Conservation (phyloP, 30 jellyfish, hydroid and myxozoan genomes). For the Pelagia noctiluca region DNA sequence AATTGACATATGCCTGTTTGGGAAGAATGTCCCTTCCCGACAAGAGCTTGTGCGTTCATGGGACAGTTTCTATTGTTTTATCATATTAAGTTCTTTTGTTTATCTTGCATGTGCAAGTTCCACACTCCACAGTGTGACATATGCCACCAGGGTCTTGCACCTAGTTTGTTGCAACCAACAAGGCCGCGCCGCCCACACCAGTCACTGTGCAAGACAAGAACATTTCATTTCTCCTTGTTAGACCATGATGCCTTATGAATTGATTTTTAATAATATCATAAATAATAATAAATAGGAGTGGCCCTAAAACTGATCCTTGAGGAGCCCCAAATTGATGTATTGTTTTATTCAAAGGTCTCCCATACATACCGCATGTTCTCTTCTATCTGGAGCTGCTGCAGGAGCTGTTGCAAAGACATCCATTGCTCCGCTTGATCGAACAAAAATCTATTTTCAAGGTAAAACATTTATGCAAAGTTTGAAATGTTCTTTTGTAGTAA, state of each 20-base stretch:
- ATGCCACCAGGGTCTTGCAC: too few relatives aligned
- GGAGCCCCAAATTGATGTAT: background rate
- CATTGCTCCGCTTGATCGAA: conserved; percentile 94
- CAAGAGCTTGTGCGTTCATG: too few relatives aligned
- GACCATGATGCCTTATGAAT: background rate
- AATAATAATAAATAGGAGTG: conserved; percentile 38
- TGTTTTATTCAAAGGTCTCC: conserved; percentile 27
- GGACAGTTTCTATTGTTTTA: too few relatives aligned
- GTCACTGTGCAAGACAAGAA: too few relatives aligned
- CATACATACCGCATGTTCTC: conserved; percentile 61
- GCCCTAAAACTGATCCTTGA: conserved; percentile 21
- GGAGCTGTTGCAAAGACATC: conserved; percentile 96
- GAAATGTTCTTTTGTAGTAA: background rate
- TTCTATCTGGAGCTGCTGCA: conserved; percentile 92
- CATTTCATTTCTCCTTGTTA: background rate
- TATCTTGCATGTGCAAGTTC: too few relatives aligned
- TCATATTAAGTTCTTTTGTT: too few relatives aligned
- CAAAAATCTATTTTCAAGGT: conserved; percentile 92
- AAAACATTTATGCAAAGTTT: background rate
- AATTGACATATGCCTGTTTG: too few relatives aligned
- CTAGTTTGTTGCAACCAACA: too few relatives aligned
- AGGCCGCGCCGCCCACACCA: too few relatives aligned
- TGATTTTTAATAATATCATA: background rate
- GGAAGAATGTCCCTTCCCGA: too few relatives aligned
- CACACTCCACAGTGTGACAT: too few relatives aligned